Conservation (phyloP, 2,113 vertebrate genomes). For the Physeter macrocephalus region DNA sequence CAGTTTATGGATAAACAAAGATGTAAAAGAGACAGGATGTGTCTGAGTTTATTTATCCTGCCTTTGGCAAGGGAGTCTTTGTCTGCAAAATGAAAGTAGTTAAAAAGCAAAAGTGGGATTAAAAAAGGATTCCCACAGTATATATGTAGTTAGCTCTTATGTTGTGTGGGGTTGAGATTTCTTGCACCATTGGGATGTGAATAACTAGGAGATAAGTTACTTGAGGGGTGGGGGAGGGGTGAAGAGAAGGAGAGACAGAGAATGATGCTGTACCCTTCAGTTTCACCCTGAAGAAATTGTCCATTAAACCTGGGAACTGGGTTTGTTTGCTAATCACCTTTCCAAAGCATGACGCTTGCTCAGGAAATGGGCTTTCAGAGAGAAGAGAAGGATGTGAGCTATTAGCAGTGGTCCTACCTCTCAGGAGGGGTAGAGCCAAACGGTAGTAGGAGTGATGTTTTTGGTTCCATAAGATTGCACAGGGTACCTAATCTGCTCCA, state of each 20-base stretch:
- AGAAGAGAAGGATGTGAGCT: not conserved
- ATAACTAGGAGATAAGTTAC: not conserved
- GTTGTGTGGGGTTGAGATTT: not conserved
- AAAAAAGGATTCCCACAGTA: not conserved
- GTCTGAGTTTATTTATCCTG: slow-evolving; percentile 37
- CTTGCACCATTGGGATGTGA: not conserved
- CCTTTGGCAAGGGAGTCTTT: slow-evolving; percentile 25
- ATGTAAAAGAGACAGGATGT: slow-evolving; percentile 7
- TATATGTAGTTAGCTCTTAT: rapidly evolving
- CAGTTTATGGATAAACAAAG: slow-evolving; percentile 46
- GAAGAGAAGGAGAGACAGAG: not conserved
- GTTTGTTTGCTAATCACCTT: not conserved
- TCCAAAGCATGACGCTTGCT: not conserved
- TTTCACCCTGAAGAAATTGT: not conserved
- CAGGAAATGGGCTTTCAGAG: not conserved
- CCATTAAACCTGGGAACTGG: not conserved
- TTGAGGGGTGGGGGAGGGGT: not conserved
- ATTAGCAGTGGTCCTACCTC: not conserved
- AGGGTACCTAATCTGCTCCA: not conserved
- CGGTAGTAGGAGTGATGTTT: not conserved
- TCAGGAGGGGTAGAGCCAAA: not conserved
- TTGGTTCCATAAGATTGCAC: not conserved
- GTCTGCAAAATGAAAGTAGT: not conserved
- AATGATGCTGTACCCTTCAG: not conserved
- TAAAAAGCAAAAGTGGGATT: not conserved